Percentiles rank a stretch among this genome's conserved stretches.
These are phyloP conservation scores for Apotomis turbidana DNA, from an alignment of 2,888 invertebrate species.

Conservation along the genomic window DNA sequence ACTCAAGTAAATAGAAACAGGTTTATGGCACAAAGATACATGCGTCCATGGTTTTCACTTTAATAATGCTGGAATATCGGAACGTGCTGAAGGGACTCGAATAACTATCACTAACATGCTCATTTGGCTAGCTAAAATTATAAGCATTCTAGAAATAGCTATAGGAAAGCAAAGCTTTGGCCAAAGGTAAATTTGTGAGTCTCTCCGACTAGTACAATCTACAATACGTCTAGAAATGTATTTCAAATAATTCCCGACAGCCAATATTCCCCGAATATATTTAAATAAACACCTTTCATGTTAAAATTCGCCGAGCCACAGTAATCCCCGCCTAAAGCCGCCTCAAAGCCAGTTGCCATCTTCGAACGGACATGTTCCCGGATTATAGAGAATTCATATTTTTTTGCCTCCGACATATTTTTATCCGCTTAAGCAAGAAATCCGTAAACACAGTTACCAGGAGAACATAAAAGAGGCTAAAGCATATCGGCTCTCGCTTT, in stretches of 20 bases:
- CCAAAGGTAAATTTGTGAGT: no score
- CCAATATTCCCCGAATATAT: not conserved
- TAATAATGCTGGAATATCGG: no score
- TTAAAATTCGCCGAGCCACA: conserved; percentile 10
- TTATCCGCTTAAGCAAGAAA: conserved; percentile 65
- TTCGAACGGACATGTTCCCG: conserved; percentile 19
- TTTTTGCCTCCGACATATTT: conserved; percentile 58
- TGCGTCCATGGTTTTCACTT: no score
- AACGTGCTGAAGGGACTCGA: no score
- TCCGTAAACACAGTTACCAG: conserved; percentile 61
- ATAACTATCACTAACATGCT: no score
- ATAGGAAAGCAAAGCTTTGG: no score
- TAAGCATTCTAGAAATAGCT: no score
- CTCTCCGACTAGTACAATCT: no score
- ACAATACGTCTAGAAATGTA: no score
- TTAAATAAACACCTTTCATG: conserved; percentile 22
- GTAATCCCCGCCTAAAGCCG: conserved; percentile 1
- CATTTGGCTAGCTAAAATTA: no score
- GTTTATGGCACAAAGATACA: no score
- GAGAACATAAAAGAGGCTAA: conserved; percentile 58
- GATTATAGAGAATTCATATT: conserved; percentile 34
- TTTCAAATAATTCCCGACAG: not conserved
- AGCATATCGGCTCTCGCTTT: conserved; percentile 64
- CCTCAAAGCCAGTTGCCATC: conserved; percentile 16
- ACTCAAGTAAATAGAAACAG: no score